Conservation (phyloP, 2,888 invertebrate species). For the Capitulum mitella region DNA sequence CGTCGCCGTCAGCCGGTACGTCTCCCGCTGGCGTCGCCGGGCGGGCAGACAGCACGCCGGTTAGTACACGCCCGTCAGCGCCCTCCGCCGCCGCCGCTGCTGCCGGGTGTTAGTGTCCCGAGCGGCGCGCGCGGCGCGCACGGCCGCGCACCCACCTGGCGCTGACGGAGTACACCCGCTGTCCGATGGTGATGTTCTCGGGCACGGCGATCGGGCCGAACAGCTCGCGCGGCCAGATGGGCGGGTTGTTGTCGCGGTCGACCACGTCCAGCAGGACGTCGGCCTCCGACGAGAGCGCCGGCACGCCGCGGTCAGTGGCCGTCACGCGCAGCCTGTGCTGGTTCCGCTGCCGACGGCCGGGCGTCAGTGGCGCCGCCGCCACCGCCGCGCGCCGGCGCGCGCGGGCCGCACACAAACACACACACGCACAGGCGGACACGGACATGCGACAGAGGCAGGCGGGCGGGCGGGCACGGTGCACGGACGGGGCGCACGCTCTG, state of each 20-base stretch:
- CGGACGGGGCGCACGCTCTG: no score
- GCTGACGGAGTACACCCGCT: constrained; percentile 95
- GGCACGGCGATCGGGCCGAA: constrained; percentile 96
- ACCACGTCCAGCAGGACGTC: constrained; percentile 97
- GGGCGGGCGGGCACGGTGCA: background rate
- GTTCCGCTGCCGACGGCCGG: constrained; percentile 71
- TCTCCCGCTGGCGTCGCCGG: constrained; percentile 66
- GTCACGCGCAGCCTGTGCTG: constrained; percentile 92
- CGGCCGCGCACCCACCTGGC: constrained; percentile 60
- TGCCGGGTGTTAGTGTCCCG: no score
- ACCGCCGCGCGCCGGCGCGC: constrained; percentile 14
- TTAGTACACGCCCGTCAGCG: constrained; percentile 40
- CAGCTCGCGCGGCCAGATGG: constrained; percentile 88
- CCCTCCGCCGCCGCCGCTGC: constrained; percentile 36
- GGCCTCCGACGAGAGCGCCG: constrained; percentile 87
- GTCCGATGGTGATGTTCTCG: constrained; percentile 98
- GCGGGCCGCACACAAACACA: constrained; percentile 7
- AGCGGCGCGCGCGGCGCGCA: no score
- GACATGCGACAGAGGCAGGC: constrained; percentile 37
- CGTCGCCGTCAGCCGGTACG: constrained; percentile 96
- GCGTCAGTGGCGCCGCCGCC: constrained; percentile 51
- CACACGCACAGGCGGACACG: constrained; percentile 29
- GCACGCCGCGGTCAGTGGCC: constrained; percentile 90
- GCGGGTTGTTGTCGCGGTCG: constrained; percentile 95
- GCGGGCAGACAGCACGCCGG: background rate